Evolutionary conservation across 1,140 invertebrate species (phyloP), one percentile per base, ranked within the genome.

Genomic region (Cydia splendana): DNA sequence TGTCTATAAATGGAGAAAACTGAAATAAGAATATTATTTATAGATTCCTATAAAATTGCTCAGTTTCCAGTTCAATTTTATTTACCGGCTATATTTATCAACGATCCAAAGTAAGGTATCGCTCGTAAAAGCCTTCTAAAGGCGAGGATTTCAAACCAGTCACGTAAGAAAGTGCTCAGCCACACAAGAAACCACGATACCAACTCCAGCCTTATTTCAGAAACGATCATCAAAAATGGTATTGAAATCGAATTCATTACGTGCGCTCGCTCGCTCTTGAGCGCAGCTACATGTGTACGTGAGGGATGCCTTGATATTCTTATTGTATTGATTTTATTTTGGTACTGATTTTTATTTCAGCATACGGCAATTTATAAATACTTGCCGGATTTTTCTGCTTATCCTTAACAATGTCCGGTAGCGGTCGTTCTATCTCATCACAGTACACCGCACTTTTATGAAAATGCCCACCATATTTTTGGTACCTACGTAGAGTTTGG

Each of bases 141-240:
- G 6, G 30, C 28, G n/a, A 45, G n/a, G 38, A 71, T 71, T 71
- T 71, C 67, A 38, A 45, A 34, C 65, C 65, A 69, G 34, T 71
- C 67, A 71, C 67, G 67, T 71, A 71, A 71, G 67, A 18, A 71
- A 71, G 67, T 71, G 67, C 34, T 71, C 67, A 71, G 34, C 67
- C 67, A 71, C 34, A 71, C 67, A 30, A 71, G 67, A 71, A 71
- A 71, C 67, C 67, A 38, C 34, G 67, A 71, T 71, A 71, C 67
- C 67, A 20, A n/a, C 38, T 24, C 18, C 9, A n/a, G 57, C 18
- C n/a, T 12, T 62, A 62, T 62, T 62, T n/a, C 2, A 24, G 57
- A 24, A 24, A 10, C 7, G 15, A n/a, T 3, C 2, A 62, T 24
- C 57, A 62, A 24, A 24, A 24, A 9, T 24, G 53, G 7, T 62